Conservation (phyloP, 2,797 vertebrate species). For the Pantherophis alleghaniensis region DNA sequence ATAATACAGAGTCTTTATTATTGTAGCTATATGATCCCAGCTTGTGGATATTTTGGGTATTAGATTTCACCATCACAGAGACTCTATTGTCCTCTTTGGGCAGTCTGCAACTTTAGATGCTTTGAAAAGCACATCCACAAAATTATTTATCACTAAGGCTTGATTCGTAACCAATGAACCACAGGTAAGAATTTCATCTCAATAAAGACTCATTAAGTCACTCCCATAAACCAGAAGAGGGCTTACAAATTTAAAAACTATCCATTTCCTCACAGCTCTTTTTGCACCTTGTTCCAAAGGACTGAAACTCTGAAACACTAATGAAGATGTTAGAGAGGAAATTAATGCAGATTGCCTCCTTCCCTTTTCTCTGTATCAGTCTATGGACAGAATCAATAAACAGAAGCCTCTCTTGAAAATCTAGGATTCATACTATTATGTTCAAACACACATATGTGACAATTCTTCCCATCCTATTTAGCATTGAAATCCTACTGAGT, state of each 20-base stretch:
- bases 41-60: conserved; percentile 15
- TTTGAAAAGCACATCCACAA: conserved; percentile 36
- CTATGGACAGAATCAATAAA: not conserved
- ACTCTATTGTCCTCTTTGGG: conserved; percentile 11
- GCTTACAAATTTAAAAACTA: not conserved
- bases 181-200: too few species aligned
- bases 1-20: not conserved
- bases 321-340: not conserved
- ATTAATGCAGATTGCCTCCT: not conserved
- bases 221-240: not conserved
- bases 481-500: not conserved
- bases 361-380: not conserved
- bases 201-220: too few species aligned
- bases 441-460: not conserved
- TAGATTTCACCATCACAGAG: conserved; percentile 14
- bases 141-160: not conserved
- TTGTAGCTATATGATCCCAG: conserved; percentile 44
- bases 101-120: conserved; percentile 25
- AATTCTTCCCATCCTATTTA: not conserved
- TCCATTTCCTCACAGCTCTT: not conserved
- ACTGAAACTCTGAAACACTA: not conserved
- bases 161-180: not conserved
- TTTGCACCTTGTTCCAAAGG: not conserved
- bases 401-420: not conserved
- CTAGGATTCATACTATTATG: not conserved